phyloP scores from a whole-genome alignment of 2,888 invertebrate genomes.

The Operophtera brumata region DNA sequence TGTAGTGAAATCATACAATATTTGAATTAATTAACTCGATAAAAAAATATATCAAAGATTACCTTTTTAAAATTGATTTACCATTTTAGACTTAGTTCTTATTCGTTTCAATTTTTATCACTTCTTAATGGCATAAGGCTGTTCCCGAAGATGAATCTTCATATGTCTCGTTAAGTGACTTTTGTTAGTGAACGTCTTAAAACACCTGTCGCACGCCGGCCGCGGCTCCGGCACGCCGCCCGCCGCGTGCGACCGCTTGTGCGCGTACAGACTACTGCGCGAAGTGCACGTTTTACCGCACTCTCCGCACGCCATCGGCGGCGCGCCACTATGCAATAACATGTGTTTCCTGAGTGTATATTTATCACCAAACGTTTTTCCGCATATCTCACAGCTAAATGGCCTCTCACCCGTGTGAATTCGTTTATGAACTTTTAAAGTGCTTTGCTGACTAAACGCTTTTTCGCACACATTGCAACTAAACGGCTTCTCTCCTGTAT shows the following conservation, averaged over 20 bases:
- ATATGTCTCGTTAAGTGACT: not conserved
- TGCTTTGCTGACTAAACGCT: constrained; percentile 8
- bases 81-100: too few relatives aligned
- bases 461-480: constrained; percentile 14
- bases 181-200: not conserved
- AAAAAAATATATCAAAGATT: too few relatives aligned
- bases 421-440: constrained; percentile 18
- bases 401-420: constrained; percentile 19
- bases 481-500: constrained; percentile 4
- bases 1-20: too few relatives aligned
- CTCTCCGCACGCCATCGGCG: not conserved
- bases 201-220: not conserved
- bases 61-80: too few relatives aligned
- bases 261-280: not conserved
- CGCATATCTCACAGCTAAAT: constrained; percentile 14
- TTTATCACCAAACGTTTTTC: not conserved
- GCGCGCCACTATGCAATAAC: not conserved
- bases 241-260: not conserved
- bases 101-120: too few relatives aligned
- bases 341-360: not conserved
- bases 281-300: not conserved
- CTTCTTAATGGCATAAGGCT: too few relatives aligned
- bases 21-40: too few relatives aligned
- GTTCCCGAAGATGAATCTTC: not conserved
- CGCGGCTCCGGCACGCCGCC: not conserved